phyloP scores from a whole-genome alignment of 2,797 vertebrate species.

The Monodelphis domestica region DNA sequence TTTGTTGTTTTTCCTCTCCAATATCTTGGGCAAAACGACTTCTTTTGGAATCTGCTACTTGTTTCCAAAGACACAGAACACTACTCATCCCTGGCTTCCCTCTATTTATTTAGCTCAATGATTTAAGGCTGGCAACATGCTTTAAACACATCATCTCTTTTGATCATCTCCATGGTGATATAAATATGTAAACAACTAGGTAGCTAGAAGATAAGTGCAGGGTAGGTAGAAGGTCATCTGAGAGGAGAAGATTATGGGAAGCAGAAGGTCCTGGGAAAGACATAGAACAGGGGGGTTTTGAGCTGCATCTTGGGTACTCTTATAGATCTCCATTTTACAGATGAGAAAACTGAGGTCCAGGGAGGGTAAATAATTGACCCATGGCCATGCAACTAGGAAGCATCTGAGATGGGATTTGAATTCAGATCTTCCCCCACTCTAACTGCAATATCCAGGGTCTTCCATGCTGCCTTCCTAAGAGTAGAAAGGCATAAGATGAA shows the following conservation, averaged over 20 bases:
- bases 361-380: not conserved
- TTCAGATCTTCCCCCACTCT: not conserved
- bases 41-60: not conserved
- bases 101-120: not conserved
- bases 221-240: no score
- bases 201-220: no score
- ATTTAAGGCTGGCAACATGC: not conserved
- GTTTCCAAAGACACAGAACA: not conserved
- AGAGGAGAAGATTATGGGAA: no score
- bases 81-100: not conserved
- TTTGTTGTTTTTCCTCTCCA: not conserved
- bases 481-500: not conserved
- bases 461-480: not conserved
- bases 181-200: no score
- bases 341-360: not conserved
- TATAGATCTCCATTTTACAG: not conserved
- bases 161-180: not conserved
- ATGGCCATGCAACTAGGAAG: not conserved
- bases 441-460: not conserved
- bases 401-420: not conserved
- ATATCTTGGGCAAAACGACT: not conserved
- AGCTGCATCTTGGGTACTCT: not conserved
- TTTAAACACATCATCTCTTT: not conserved
- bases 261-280: no score
- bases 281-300: no score